Evolutionary conservation across 2,888 invertebrate genomes (phyloP).

Genomic region (Micropterix aruncella): DNA sequence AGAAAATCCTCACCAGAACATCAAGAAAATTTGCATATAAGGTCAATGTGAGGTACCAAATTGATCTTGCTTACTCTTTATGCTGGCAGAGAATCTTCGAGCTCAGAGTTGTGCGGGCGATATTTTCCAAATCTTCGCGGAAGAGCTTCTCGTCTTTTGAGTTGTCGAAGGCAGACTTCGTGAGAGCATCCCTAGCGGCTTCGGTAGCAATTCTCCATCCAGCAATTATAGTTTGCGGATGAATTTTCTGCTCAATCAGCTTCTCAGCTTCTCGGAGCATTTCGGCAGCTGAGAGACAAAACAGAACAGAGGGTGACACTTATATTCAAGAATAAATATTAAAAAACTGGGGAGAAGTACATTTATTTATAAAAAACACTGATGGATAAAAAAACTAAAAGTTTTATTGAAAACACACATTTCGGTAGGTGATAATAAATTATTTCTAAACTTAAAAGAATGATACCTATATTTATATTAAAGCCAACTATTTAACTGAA

Average conservation of each 20-base stretch:
- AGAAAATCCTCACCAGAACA: too few relatives aligned
- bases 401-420: too few relatives aligned
- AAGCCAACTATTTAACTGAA: too few relatives aligned
- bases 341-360: neutral
- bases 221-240: constrained; percentile 94
- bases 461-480: too few relatives aligned
- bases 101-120: constrained; percentile 93
- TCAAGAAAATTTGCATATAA: too few relatives aligned
- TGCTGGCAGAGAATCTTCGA: constrained; percentile 97
- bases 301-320: too few relatives aligned
- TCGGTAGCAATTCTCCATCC: constrained; percentile 88
- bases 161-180: constrained; percentile 68
- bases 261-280: constrained; percentile 90
- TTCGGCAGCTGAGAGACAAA: constrained; percentile 60
- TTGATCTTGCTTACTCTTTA: constrained; percentile 65
- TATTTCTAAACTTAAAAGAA: too few relatives aligned
- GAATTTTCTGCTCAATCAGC: constrained; percentile 84
- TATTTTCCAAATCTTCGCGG: constrained; percentile 82
- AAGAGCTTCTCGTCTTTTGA: constrained; percentile 63
- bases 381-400: too few relatives aligned
- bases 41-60: too few relatives aligned
- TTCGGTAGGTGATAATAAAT: too few relatives aligned
- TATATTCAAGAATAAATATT: constrained; percentile 4
- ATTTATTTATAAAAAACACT: too few relatives aligned
- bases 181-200: constrained; percentile 72